Base-by-base conservation (phyloP, 2,888 invertebrate genomes). In the Scaptomyza parva region DNA sequence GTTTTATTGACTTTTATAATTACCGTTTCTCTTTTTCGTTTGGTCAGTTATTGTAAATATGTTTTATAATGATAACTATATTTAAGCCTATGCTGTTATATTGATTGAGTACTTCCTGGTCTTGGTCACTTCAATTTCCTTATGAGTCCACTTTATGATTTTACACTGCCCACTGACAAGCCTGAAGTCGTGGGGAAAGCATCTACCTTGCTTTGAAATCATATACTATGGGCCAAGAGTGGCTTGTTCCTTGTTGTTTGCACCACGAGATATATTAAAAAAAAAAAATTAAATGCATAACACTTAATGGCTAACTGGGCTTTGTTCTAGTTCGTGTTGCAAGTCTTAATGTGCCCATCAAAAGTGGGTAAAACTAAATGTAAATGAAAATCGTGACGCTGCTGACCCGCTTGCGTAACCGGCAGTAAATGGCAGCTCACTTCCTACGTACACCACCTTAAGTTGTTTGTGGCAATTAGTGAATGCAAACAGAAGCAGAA, bases 321-420 rank as follows among this genome's bases (percentile, higher is more conserved):
- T 59, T 37, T 51, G 44, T 41, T 40, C 22, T 26, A 66, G 77
- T 69, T 43, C 50, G 44, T 55, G 54, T 24, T 45, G 51, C 12
- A 37, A 37, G 17, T 8, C 35, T 47, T 18, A 43, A 26, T 54
- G 28, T 54, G 68, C 63, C 62, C 66, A 72, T 69, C 72, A 80
- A 65, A 64, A 41, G 62, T 55, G 52, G 55, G 37, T 30, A 14
- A 64, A 30, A 57, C 44, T 26, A 63, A 55, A 20, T 67, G 61
- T 37, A 72, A 61, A 59, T 68, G 66, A 54, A 73, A 61, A 62
- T 83, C 86, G 83, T 81, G 81, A 55, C 39, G 54, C 41, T 35
- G 60, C 63, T 86, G 86, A 77, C 86, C 86, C 55, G 72, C 37
- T 82, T 82, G 83, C 86, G 72, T 83, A 82, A 86, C 67, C 50